These are phyloP conservation scores for Pseudomugil gertrudae DNA, from an alignment of 2,797 vertebrate genomes.

Conservation along the genomic window DNA sequence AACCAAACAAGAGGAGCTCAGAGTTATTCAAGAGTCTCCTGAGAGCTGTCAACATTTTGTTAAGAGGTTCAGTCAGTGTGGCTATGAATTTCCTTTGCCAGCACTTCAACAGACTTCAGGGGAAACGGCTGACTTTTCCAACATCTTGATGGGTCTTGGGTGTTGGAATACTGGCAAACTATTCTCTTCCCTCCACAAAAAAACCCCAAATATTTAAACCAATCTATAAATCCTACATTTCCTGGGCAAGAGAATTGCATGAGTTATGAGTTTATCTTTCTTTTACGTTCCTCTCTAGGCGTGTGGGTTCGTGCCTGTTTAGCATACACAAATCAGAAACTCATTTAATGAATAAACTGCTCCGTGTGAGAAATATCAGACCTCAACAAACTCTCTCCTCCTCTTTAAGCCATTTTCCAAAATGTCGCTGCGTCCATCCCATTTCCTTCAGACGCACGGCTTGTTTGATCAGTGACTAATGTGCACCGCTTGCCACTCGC, in stretches of 20 bases:
- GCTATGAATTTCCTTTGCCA: constrained; percentile 12
- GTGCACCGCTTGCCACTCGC: constrained; percentile 44
- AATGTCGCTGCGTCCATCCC: constrained; percentile 50
- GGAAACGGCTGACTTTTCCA: constrained; percentile 31
- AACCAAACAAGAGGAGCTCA: constrained; percentile 38
- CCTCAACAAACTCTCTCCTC: constrained; percentile 24
- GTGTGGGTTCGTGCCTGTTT: background rate
- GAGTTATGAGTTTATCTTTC: constrained; percentile 8
- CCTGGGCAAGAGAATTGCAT: constrained; percentile 3
- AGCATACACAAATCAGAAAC: constrained; percentile 19
- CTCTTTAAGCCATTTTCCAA: constrained; percentile 49
- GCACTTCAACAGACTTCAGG: constrained; percentile 1
- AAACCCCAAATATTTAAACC: constrained; percentile 12
- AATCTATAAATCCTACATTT: constrained; percentile 5
- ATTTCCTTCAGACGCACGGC: constrained; percentile 55
- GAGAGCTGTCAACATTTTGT: constrained; percentile 21
- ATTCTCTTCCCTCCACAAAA: constrained; percentile 15
- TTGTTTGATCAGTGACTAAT: constrained; percentile 79
- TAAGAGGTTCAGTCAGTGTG: constrained; percentile 14
- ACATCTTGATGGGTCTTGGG: background rate
- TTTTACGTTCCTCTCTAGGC: constrained; percentile 7
- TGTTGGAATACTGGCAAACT: constrained; percentile 9
- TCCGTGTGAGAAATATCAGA: constrained; percentile 19
- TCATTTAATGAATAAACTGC: constrained; percentile 28
- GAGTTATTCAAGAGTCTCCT: constrained; percentile 39